Conservation (phyloP, 2,888 invertebrate species). For the Opisthograptis luteolata region DNA sequence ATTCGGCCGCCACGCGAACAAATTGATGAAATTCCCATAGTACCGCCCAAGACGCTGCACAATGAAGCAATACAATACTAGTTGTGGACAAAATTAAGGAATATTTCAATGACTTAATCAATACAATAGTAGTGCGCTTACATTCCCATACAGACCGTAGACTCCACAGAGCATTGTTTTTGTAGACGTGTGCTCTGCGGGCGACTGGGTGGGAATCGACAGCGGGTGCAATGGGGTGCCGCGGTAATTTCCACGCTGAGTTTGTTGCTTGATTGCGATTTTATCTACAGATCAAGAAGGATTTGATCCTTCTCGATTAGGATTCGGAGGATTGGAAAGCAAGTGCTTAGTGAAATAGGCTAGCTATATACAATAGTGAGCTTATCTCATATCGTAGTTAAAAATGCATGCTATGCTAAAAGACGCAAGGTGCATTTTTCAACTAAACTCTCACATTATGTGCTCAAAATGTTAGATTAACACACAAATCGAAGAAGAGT, state of each 20-base stretch:
- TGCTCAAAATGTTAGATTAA: no score
- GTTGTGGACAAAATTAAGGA: conserved; percentile 64
- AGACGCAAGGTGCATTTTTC: neutral
- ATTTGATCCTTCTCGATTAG: conserved; percentile 61
- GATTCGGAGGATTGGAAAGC: conserved; percentile 31
- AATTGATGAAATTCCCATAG: conserved; percentile 81
- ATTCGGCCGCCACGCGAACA: conserved; percentile 73
- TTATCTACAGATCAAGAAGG: conserved; percentile 75
- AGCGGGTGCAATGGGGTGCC: conserved; percentile 60
- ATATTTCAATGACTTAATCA: conserved; percentile 81
- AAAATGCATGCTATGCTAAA: conserved; percentile 4
- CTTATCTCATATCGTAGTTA: conserved; percentile 43
- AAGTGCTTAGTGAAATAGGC: conserved; percentile 40
- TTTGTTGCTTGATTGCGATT: conserved; percentile 80
- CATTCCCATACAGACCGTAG: no score
- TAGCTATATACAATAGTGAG: conserved; percentile 45
- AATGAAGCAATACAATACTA: conserved; percentile 57
- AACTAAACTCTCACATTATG: neutral
- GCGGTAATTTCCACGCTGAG: conserved; percentile 61
- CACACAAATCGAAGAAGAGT: no score
- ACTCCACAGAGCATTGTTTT: conserved; percentile 78
- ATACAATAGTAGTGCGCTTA: conserved; percentile 72
- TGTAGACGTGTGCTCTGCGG: conserved; percentile 62
- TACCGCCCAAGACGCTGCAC: conserved; percentile 70
- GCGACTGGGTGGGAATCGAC: conserved; percentile 72